phyloP scores from a whole-genome alignment of 2,113 vertebrate genomes.

The Sturnus vulgaris region DNA sequence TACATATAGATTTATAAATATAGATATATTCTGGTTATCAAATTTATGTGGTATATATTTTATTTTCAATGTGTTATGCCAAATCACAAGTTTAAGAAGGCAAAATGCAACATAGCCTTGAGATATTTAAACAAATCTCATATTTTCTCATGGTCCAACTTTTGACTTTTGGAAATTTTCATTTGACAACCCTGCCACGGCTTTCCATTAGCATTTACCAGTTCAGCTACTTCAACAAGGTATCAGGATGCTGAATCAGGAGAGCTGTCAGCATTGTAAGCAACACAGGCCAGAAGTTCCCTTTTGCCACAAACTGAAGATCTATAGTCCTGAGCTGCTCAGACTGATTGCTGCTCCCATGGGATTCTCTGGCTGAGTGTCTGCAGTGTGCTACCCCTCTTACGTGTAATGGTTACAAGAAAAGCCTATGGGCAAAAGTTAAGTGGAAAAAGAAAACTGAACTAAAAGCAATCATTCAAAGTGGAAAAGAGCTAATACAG shows the following conservation, averaged over 20 bases:
- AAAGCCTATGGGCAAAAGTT: neutral
- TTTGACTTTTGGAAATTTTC: neutral
- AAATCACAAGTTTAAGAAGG: neutral
- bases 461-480: neutral
- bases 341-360: neutral
- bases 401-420: neutral
- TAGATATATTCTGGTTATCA: neutral
- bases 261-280: neutral
- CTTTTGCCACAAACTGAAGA: neutral
- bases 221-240: neutral
- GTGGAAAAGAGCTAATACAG: neutral
- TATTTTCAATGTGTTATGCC: neutral
- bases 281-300: neutral
- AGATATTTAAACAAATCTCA: neutral
- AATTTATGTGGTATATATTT: neutral
- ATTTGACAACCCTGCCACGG: neutral
- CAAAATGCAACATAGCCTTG: neutral
- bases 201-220: neutral
- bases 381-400: neutral
- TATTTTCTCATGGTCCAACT: neutral
- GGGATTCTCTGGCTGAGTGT: neutral
- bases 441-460: neutral
- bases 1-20: neutral
- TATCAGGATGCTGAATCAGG: neutral
- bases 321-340: neutral